Base-by-base conservation (phyloP, 2,113 vertebrate genomes). In the Passer domesticus region DNA sequence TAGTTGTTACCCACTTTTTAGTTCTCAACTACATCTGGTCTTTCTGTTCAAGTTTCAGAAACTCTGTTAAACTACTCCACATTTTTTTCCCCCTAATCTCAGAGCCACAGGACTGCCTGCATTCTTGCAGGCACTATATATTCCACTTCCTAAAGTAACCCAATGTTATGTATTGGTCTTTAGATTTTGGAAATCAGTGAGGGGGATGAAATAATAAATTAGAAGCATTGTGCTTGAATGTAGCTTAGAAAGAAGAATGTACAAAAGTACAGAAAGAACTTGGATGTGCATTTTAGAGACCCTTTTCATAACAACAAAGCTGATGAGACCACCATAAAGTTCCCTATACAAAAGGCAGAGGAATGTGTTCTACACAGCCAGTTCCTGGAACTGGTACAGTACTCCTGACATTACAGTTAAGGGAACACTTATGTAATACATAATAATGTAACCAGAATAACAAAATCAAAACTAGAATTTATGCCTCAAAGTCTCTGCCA, bases 241-340 rank as follows among this genome's bases (percentile, higher is more conserved):
- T 2, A 81, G 50, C 52, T 84, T 39, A 82, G 47, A 59, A 70
- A 63, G 25, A 28, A 46, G 37, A 89, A 73, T 12, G 19, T 64
- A 55, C 14, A 35, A 0, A 88, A 83, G 43, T 60, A 28, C 16
- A 35, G 37, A 30, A 75, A 90, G 15, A 76, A 55, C 9, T 13
- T 17, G 10, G 11, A 64, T 14, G 22, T 10, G 8, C 35, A 31
- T 67, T 78, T 84, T 59, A 78, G 39, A 72, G 56, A 91, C 7
- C 3, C 15, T 31, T 39, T 59, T 35, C 14, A 46, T 37, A 28
- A 82, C 28, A 87, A 30, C 8, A 43, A 73, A 83, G 28, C 41
- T 66, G 41, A 13, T 0, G 0, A 74, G 30, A 60, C 14, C 47
- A 67, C 37, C n/a, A 3, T 46, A 63, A 47, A 3, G 1, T 3